phyloP scores from a whole-genome alignment of 2,113 vertebrate species.

The Elephantulus edwardii region DNA sequence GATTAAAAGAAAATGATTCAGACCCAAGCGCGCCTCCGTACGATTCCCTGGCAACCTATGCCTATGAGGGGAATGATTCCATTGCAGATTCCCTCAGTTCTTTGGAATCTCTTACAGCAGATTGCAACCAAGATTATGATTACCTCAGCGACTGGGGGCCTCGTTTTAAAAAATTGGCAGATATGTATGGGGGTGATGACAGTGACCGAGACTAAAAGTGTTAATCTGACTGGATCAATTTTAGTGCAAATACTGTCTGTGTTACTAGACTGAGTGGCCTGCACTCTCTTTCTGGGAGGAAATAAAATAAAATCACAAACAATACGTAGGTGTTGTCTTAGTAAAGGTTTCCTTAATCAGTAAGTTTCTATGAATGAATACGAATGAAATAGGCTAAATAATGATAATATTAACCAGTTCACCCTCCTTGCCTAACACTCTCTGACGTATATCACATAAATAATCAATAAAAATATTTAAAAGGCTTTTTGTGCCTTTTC shows the following conservation, averaged over 20 bases:
- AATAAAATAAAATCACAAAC: constrained; percentile 60
- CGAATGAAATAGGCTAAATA: constrained; percentile 68
- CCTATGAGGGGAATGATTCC: constrained; percentile 87
- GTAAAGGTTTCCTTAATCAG: constrained; percentile 83
- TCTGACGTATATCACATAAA: constrained; percentile 64
- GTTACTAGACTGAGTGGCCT: constrained; percentile 80
- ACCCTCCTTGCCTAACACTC: constrained; percentile 79
- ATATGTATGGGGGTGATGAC: constrained; percentile 88
- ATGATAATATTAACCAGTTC: constrained; percentile 66
- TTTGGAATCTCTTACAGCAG: constrained; percentile 84
- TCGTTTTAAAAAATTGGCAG: constrained; percentile 86
- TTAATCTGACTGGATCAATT: constrained; percentile 48
- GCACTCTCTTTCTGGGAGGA: constrained; percentile 68
- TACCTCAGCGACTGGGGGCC: constrained; percentile 89
- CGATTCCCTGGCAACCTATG: constrained; percentile 88
- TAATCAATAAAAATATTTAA: constrained; percentile 70
- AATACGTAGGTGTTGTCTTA: constrained; percentile 84
- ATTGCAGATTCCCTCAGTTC: constrained; percentile 87
- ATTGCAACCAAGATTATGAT: constrained; percentile 86
- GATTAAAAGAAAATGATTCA: constrained; percentile 86
- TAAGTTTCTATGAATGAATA: constrained; percentile 82
- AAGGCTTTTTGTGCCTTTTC: constrained; percentile 89
- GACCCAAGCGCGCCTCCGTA: constrained; percentile 88
- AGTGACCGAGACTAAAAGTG: constrained; percentile 83
- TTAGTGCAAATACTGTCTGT: constrained; percentile 73